These are phyloP conservation scores for Erebia palarica DNA, from an alignment of 2,888 invertebrate species.

Conservation along the genomic window DNA sequence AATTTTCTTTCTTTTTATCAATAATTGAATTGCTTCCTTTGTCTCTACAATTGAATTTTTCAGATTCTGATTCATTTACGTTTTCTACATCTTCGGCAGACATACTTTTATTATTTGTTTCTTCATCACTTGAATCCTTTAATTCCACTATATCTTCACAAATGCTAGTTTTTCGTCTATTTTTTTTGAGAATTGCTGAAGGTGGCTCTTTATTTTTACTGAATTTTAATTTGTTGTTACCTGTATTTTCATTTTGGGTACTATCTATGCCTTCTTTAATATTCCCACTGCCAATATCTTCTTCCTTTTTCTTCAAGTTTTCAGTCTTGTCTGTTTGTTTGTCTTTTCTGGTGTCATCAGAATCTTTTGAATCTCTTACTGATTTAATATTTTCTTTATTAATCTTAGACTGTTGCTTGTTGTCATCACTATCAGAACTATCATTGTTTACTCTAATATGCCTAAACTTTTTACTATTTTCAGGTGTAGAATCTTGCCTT, in stretches of 20 bases:
- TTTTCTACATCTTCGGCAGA: neutral
- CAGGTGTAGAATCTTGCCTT: conserved; percentile 6
- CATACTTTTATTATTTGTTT: neutral
- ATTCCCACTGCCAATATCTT: neutral
- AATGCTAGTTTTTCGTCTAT: neutral
- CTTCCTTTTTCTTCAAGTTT: neutral
- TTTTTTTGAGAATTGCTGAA: neutral
- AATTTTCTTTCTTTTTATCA: conserved; percentile 8
- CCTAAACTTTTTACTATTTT: conserved; percentile 44
- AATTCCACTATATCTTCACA: neutral
- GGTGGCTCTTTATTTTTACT: neutral
- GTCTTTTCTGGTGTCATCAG: neutral
- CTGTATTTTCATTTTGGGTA: neutral
- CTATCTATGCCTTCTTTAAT: neutral
- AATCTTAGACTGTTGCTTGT: conserved; percentile 24
- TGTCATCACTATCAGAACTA: conserved; percentile 47
- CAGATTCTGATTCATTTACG: neutral
- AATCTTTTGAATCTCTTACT: conserved; percentile 1
- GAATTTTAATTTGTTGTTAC: neutral
- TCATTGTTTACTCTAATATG: conserved; percentile 45
- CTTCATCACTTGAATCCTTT: conserved; percentile 5
- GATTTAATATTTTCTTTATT: neutral
- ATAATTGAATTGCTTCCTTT: neutral
- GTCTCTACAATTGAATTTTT: neutral
- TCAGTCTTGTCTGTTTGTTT: neutral